phyloP scores from a whole-genome alignment of 2,113 vertebrate species.

The Dipodomys ordii region DNA sequence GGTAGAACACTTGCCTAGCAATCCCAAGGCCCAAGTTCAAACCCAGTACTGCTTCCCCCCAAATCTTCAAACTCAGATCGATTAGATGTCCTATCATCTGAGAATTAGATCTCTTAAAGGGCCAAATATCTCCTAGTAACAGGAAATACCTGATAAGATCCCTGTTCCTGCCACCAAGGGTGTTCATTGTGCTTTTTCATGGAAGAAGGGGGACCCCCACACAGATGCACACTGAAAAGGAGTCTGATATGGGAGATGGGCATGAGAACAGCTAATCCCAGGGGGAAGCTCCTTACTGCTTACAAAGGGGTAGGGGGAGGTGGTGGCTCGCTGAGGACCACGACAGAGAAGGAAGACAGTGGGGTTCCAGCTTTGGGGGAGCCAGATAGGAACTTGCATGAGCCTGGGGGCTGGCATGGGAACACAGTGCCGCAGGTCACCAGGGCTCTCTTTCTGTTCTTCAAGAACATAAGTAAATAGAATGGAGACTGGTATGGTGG shows the following conservation, averaged over 20 bases:
- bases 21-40: no score
- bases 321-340: accelerated
- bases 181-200: neutral
- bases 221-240: neutral
- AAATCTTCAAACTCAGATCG: no score
- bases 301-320: neutral
- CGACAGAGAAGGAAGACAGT: neutral
- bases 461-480: neutral
- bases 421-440: neutral
- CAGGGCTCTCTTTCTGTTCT: neutral
- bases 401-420: neutral
- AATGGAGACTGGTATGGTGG: no score
- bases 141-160: neutral
- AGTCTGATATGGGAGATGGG: neutral
- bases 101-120: neutral
- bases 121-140: neutral
- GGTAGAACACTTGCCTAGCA: no score
- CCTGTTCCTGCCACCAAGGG: accelerated
- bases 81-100: neutral
- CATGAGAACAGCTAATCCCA: neutral
- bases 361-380: neutral
- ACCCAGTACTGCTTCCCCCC: no score
- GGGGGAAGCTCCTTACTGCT: accelerated
- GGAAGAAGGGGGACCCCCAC: no score
- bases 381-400: no score